Evolutionary conservation across 1,140 invertebrate genomes (phyloP), one percentile per base, ranked within the genome.

Genomic region (Listronotus oregonensis): DNA sequence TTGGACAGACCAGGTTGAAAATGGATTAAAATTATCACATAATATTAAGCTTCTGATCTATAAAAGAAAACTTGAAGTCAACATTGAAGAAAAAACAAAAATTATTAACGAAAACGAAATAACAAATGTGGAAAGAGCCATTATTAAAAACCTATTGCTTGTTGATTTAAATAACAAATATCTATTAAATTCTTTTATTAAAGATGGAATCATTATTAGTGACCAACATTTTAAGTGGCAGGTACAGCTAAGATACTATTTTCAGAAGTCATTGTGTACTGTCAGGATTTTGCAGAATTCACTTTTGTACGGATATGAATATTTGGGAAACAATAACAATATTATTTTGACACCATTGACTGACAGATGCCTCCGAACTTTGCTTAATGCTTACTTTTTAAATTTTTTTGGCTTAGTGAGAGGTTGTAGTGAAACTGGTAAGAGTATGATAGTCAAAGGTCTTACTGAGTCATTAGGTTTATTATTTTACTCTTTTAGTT

Each of bases 401-500:
- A 88, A 95, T 21, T 62, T 55, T 31, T 46, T 90, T 66, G 93
- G 93, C 0, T 91, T 92, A 0, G 90, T 92, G 0, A 92, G 93
- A 71, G 89, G 89, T 10, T 87, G 87, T 6, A 85, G 87, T 60
- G 92, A 92, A 6, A 95, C 93, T 0, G 93, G 93, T 12, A 96
- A 95, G 79, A 94, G 92, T 0, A 93, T 95, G 80, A 95, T 92
- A 2, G 90, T 90, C 0, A 96, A 95, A 81, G 93, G 95, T 82
- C 47, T 74, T 37, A 64, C 78, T 94, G 66, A 94, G 79, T 92
- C 93, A 0, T 76, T 97, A 6, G 94, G 94, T 0, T 90, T 95
- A 0, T 91, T 95, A 71, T 96, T 92, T 75, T 89, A 95, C 0
- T 92, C 95, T 0, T 96, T 96, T 79, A 96, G 95, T 79, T 97